These are phyloP conservation scores for Teleogryllus occipitalis DNA, from an alignment of 1,140 invertebrate species.

Conservation along the genomic window DNA sequence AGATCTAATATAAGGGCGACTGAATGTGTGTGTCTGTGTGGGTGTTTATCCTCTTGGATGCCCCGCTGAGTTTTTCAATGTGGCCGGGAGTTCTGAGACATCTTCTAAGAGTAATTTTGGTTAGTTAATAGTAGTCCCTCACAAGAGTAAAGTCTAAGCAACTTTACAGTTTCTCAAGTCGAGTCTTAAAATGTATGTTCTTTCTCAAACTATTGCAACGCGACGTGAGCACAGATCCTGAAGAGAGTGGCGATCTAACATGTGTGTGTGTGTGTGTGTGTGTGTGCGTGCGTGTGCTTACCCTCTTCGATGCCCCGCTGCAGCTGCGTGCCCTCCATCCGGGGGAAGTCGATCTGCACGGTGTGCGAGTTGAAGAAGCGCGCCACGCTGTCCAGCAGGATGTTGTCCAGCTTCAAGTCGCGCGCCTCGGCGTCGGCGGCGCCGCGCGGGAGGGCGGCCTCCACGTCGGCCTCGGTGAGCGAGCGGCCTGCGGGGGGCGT, in stretches of 20 bases:
- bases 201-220: too few relatives aligned
- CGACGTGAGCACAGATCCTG: too few relatives aligned
- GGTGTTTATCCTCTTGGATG: not conserved
- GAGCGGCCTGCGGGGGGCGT: constrained; percentile 22
- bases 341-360: constrained; percentile 63
- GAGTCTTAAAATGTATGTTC: too few relatives aligned
- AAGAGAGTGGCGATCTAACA: too few relatives aligned
- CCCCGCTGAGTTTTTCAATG: too few relatives aligned
- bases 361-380: constrained; percentile 63
- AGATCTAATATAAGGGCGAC: too few relatives aligned
- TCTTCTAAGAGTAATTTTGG: too few relatives aligned
- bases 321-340: constrained; percentile 28
- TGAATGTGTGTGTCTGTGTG: not conserved
- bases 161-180: too few relatives aligned
- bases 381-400: constrained; percentile 60
- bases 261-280: too few relatives aligned
- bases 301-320: constrained; percentile 9
- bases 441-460: constrained; percentile 51
- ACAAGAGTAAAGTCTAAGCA: too few relatives aligned
- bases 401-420: constrained; percentile 54
- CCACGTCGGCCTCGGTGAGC: constrained; percentile 53
- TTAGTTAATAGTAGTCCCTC: too few relatives aligned
- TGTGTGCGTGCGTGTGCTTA: not conserved
- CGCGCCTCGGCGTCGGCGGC: constrained; percentile 37
- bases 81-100: too few relatives aligned